Evolutionary conservation across 2,888 invertebrate species (phyloP).

Genomic region (Ochropleura leucogaster): DNA sequence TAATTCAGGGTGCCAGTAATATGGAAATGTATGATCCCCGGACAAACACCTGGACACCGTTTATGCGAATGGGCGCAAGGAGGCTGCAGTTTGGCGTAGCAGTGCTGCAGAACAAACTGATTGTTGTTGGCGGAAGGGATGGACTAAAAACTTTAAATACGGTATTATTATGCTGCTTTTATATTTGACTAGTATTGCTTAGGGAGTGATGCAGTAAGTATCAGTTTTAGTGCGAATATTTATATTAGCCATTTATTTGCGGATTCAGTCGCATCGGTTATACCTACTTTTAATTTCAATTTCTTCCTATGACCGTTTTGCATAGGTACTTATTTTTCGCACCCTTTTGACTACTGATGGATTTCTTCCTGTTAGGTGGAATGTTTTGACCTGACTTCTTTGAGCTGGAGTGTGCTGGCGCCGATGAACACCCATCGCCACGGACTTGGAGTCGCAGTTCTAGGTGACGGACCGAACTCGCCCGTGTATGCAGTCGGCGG

Average conservation of each 20-base stretch:
- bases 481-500: slow-evolving; percentile 98
- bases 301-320: not conserved
- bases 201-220: not conserved
- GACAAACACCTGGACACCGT: slow-evolving; percentile 94
- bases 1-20: slow-evolving; percentile 94
- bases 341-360: not conserved
- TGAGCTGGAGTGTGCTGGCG: slow-evolving; percentile 95
- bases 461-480: slow-evolving; percentile 93
- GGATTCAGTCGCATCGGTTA: not conserved
- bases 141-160: slow-evolving; percentile 98
- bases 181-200: not conserved
- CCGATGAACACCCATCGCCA: slow-evolving; percentile 97
- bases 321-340: not conserved
- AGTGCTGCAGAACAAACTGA: slow-evolving; percentile 94
- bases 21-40: slow-evolving; percentile 97
- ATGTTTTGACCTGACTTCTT: slow-evolving; percentile 95
- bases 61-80: slow-evolving; percentile 94
- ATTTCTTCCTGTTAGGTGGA: slow-evolving; percentile 90
- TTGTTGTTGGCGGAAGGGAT: slow-evolving; percentile 97
- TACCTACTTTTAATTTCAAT: slow-evolving; percentile 1
- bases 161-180: slow-evolving; percentile 77
- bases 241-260: too few species aligned
- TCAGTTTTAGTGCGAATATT: not conserved
- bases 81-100: slow-evolving; percentile 98
- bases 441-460: slow-evolving; percentile 94